Evolutionary conservation across 2,797 vertebrate genomes (phyloP).

Genomic region (Phoebastria nigripes): DNA sequence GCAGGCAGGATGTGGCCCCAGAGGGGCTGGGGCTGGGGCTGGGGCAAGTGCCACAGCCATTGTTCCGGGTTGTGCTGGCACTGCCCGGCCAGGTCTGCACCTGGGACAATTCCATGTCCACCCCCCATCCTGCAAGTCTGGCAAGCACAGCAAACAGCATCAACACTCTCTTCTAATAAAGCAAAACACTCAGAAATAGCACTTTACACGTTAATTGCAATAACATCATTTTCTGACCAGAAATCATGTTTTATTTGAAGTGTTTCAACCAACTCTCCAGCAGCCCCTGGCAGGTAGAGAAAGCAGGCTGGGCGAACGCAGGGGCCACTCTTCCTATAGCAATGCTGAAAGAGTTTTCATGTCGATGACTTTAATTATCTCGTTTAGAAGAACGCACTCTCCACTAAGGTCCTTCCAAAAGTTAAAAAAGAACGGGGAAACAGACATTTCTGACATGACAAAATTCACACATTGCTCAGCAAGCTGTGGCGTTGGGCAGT

Average conservation of each 20-base stretch:
- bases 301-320: not conserved
- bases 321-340: not conserved
- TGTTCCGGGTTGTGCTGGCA: not conserved
- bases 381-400: not conserved
- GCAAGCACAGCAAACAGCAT: not conserved
- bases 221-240: not conserved
- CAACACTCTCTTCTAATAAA: not conserved
- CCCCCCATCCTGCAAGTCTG: accelerated
- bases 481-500: not conserved
- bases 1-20: not conserved
- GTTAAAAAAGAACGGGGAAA: not conserved
- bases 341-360: not conserved
- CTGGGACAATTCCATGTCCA: not conserved
- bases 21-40: not conserved
- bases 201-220: not conserved
- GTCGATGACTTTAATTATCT: not conserved
- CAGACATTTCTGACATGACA: not conserved
- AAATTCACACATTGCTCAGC: not conserved
- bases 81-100: not conserved
- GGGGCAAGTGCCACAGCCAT: not conserved
- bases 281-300: not conserved
- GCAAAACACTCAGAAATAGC: not conserved
- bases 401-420: not conserved
- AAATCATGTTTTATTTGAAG: not conserved
- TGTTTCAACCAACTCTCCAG: not conserved